Evolutionary conservation across 1,140 invertebrate genomes (phyloP), one percentile per base, ranked within the genome.

Genomic region (Rhopalosiphum padi): DNA sequence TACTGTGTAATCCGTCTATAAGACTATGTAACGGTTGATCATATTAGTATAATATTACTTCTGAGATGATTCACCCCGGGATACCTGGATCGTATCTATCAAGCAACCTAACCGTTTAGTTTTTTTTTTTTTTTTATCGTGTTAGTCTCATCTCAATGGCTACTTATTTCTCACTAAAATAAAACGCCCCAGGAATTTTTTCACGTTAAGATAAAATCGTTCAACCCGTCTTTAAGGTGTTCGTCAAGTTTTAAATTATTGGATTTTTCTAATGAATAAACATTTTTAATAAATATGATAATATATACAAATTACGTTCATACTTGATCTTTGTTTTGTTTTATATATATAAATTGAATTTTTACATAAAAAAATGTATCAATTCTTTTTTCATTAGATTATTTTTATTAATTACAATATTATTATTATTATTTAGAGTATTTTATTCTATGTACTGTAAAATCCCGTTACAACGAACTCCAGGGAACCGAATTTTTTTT

Each of bases 1-100:
- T 91, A 41, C 91, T 94, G 94, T 90, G 94, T 94, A 41, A 93
- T 94, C 93, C 95, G 93, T 82, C 95, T 95, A 15, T 95, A 95
- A 85, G 95, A 51, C 15, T 55, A 41, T 41, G 41, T 41, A 51
- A 68, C 43, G 53, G 60, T 37, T 35, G 68, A 83, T 91, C 30
- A 25, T 43, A 68, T 55, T 53, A 48, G 51, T 90, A 37, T 89
- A 88, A 85, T 41, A 85, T 37, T 51, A 88, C 30, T 53, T 8
- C 87, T 89, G 53, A 30, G 18, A 91, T 46, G 43, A 11, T 22
- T 46, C 30, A 77, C 68, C 41, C 90, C 90, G 25, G 90, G 68
- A 83, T 82, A 51, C 43, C 68, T 25, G 87, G 48, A 53, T 89
- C 23, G 43, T 83, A 90, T 60, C 55, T 60, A 90, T 48, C 68